Conservation (phyloP, 2,888 invertebrate species). For the Xylota segnis region DNA sequence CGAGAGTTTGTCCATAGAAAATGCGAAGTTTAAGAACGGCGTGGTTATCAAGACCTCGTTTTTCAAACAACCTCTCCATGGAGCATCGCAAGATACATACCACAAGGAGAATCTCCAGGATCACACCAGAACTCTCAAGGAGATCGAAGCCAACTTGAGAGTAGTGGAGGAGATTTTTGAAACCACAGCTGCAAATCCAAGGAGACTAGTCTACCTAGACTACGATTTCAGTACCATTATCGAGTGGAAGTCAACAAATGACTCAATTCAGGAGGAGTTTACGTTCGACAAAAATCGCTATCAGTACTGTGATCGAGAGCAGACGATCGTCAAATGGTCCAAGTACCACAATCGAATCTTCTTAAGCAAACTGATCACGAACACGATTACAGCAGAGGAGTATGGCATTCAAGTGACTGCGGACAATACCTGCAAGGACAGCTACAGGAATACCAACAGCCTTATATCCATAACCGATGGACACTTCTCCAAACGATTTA, state of each 20-base stretch:
- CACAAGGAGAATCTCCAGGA: constrained; percentile 6
- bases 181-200: constrained; percentile 29
- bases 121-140: constrained; percentile 12
- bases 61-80: constrained; percentile 10
- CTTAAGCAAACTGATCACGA: constrained; percentile 77
- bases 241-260: constrained; percentile 76
- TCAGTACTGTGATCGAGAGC: constrained; percentile 76
- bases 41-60: constrained; percentile 57
- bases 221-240: constrained; percentile 74
- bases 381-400: constrained; percentile 55
- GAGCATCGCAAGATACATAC: constrained; percentile 9
- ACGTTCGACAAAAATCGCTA: constrained; percentile 65
- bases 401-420: constrained; percentile 77
- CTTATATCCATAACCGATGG: constrained; percentile 79
- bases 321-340: constrained; percentile 78
- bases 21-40: constrained; percentile 79
- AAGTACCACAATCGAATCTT: constrained; percentile 75
- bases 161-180: constrained; percentile 24
- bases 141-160: constrained; percentile 4
- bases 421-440: constrained; percentile 79
- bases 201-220: constrained; percentile 80
- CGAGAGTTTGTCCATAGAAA: constrained; percentile 79
- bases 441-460: constrained; percentile 78
- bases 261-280: constrained; percentile 72
- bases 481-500: constrained; percentile 78